phyloP scores from a whole-genome alignment of 2,888 invertebrate genomes.

The Tanytarsus gracilentus region DNA sequence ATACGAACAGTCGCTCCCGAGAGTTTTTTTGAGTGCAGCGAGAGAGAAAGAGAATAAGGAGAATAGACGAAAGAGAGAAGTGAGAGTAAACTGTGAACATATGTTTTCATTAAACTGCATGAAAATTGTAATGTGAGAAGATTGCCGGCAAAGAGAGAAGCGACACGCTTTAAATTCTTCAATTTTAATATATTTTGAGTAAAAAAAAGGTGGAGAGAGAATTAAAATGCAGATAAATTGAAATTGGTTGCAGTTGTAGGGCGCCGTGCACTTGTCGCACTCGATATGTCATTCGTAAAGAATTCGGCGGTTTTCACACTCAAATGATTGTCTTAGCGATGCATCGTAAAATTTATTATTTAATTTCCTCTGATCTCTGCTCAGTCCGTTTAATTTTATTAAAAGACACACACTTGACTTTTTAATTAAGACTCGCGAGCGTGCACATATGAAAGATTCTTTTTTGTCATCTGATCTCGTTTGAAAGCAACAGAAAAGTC shows the following conservation, averaged over 20 bases:
- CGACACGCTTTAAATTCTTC: constrained; percentile 6
- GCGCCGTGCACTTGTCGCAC: constrained; percentile 4
- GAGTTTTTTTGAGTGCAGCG: background rate
- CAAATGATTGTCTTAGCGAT: background rate
- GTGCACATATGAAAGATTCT: background rate
- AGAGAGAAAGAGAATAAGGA: background rate
- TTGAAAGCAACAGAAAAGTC: background rate
- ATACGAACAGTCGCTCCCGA: background rate
- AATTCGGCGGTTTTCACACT: background rate
- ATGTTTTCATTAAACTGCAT: constrained; percentile 5
- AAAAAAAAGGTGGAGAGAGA: background rate
- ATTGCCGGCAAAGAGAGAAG: constrained; percentile 10
- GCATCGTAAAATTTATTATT: constrained; percentile 6
- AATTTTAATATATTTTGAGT: background rate
- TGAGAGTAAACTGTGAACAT: background rate
- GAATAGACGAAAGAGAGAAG: too few relatives aligned
- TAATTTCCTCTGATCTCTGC: constrained; percentile 15
- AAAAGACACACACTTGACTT: constrained; percentile 2
- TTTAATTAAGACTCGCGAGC: constrained; percentile 8
- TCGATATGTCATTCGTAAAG: background rate
- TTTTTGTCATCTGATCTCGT: constrained; percentile 3
- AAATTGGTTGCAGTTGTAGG: background rate
- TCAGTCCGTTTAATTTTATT: too few relatives aligned
- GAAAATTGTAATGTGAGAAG: constrained; percentile 6
- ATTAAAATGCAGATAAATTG: background rate